phyloP scores from a whole-genome alignment of 2,888 invertebrate species.

The Exocentrus adspersus region DNA sequence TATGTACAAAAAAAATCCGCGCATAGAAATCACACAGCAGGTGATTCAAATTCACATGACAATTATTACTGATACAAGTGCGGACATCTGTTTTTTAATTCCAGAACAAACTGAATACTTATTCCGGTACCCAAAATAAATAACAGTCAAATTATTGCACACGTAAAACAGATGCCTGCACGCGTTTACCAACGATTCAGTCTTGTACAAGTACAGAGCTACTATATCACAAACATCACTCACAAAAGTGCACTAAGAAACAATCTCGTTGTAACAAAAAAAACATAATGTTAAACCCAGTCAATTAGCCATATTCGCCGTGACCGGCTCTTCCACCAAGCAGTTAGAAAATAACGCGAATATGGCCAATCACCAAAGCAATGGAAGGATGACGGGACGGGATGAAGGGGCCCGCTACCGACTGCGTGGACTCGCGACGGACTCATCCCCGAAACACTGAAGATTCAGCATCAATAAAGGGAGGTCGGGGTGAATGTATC shows the following conservation, averaged over 20 bases:
- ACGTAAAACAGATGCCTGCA: conserved; percentile 37
- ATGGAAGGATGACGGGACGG: conserved; percentile 33
- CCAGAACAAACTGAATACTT: too few species aligned
- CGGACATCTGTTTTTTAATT: neutral
- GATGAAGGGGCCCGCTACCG: conserved; percentile 52
- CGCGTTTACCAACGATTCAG: conserved; percentile 41
- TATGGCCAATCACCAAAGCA: conserved; percentile 59
- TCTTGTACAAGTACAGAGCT: conserved; percentile 44
- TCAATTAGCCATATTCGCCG: conserved; percentile 28
- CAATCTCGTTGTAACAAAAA: too few species aligned
- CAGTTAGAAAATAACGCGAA: conserved; percentile 53
- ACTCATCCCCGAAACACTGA: conserved; percentile 40
- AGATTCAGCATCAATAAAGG: conserved; percentile 26
- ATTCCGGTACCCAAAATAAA: too few species aligned
- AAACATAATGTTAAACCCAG: too few species aligned
- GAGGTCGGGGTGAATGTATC: conserved; percentile 49
- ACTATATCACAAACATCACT: conserved; percentile 51
- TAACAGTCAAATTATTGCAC: conserved; percentile 6
- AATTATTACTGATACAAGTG: conserved; percentile 28
- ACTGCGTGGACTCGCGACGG: conserved; percentile 39
- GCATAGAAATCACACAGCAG: conserved; percentile 7
- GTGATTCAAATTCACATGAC: conserved; percentile 28
- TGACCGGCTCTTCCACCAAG: conserved; percentile 51
- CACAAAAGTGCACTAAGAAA: conserved; percentile 37
- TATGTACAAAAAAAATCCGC: conserved; percentile 15